Base-by-base conservation (phyloP, 2,797 vertebrate genomes). In the Varecia variegata region DNA sequence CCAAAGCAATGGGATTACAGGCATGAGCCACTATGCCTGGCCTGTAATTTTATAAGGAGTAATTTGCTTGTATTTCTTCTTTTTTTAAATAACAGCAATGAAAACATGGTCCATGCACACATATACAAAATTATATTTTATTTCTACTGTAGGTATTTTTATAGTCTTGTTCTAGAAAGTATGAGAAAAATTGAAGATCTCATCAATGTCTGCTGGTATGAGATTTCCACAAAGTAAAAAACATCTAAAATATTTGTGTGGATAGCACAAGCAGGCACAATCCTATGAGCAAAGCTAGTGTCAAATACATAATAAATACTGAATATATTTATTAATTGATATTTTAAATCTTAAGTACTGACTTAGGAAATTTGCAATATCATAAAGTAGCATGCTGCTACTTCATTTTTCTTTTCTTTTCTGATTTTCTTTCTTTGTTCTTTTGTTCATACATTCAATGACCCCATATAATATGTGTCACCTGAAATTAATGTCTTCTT, bases 1-100 rank as follows among this genome's bases (percentile, higher is more conserved):
- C 54, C 54, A 23, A 56, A 56, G 21, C 54, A 56, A 56, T 56
- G 54, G 21, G 54, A 56, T 56, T 56, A 56, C 2, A 23, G 54
- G 54, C 54, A 56, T 56, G 21, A 56, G 21, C 54, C 21, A 56
- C 21, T 3, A 23, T 10, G 8, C 21, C 21, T 56, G 21, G 21
- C 54, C 21, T 56, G 1, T 56, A 23, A 56, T 23, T 56, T 56
- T 56, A 56, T 56, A 3, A 70, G 23, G 25, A 90, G 8, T 67
- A 89, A 88, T 86, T 93, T 85, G 11, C 27, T 83, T 94, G 35
- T 47, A 77, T 71, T 96, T 88, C 40, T 89, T 70, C 18, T 54
- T 50, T 68, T 56, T 30, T 43, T 18, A 35, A 74, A 93, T 71
- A 43, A 71, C 13, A 38, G 17, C 38, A 86, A 45, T 93, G 23